Evolutionary conservation across 1,140 invertebrate genomes (phyloP).

Genomic region (Rhynchophorus ferrugineus): DNA sequence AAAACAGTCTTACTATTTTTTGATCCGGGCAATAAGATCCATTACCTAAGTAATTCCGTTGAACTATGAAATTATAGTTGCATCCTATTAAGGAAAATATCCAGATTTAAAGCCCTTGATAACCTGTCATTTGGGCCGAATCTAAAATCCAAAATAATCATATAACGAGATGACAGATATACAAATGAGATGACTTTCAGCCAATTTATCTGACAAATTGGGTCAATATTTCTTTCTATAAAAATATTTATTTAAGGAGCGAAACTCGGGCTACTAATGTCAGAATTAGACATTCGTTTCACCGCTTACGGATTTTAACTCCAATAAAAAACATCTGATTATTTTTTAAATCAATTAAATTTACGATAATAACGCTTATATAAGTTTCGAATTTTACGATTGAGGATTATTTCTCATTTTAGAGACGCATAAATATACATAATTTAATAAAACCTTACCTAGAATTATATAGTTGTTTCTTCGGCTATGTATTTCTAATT

Average conservation of each 20-base stretch:
- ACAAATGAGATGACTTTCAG: conserved; percentile 40
- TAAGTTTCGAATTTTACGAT: too few relatives aligned
- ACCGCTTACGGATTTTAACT: neutral
- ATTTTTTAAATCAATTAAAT: too few relatives aligned
- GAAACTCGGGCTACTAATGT: conserved; percentile 15
- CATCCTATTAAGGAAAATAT: conserved; percentile 29
- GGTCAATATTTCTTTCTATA: conserved; percentile 41
- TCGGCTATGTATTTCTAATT: too few relatives aligned
- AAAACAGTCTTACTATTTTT: too few relatives aligned
- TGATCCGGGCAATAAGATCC: too few relatives aligned
- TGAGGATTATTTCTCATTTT: too few relatives aligned
- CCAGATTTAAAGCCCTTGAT: conserved; percentile 28
- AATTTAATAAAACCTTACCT: too few relatives aligned
- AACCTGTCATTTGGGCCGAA: conserved; percentile 31
- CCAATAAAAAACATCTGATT: neutral
- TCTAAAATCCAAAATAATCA: conserved; percentile 36
- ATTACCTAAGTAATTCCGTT: conserved; percentile 24
- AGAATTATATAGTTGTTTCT: too few relatives aligned
- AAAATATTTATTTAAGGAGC: conserved; percentile 41
- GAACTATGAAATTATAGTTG: conserved; percentile 32
- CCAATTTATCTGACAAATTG: conserved; percentile 42
- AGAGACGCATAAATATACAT: too few relatives aligned
- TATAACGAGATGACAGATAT: conserved; percentile 40
- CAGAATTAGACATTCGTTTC: neutral
- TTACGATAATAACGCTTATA: neutral